Evolutionary conservation across 2,113 vertebrate species (phyloP), one percentile per base, ranked within the genome.

Genomic region (Phalacrocorax pelagicus): DNA sequence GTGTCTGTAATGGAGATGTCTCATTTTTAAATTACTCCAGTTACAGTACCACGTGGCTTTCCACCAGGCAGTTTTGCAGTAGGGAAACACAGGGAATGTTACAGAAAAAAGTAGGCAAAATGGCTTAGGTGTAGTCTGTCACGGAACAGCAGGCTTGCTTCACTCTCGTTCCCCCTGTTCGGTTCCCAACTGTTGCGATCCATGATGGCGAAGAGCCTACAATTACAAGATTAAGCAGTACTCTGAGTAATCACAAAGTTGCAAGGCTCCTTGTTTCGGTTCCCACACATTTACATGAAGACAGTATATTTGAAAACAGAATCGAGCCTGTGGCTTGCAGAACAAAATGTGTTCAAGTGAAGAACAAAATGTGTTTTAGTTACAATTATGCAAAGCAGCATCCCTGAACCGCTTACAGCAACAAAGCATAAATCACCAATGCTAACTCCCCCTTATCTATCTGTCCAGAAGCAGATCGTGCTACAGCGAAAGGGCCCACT

Each of bases 141-240:
- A 6, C 4, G 36, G 90, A 95, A 26, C 9, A n/a, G 62, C 17
- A 34, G 36, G 9, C 62, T 73, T 65, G 62, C 26, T 92, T 36
- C 5, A 0, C 57, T 54, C 74, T 21, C 22, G 1, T 73, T 79
- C 7, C 10, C 8, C 26, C 26, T 27, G 0, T 12, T 81, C 38
- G n/a, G 29, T 61, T 75, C 61, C 40, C 42, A 62, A 0, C 61
- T 75, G 44, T 42, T 69, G 66, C 10, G 7, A 66, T 38, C 47
- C 36, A 34, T 2, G 2, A 15, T 2, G 5, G 20, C 0, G 2
- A 55, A 61, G 42, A 86, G 51, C 26, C 63, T 67, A 57, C 62
- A 54, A 34, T 70, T 70, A 30, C 2, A 36, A 55, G 46, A 75
- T 73, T 23, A 52, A 52, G n/a, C 82, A 67, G 63, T 47, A 19